phyloP scores from a whole-genome alignment of 2,797 vertebrate genomes.

The Micrastur ruficollis region DNA sequence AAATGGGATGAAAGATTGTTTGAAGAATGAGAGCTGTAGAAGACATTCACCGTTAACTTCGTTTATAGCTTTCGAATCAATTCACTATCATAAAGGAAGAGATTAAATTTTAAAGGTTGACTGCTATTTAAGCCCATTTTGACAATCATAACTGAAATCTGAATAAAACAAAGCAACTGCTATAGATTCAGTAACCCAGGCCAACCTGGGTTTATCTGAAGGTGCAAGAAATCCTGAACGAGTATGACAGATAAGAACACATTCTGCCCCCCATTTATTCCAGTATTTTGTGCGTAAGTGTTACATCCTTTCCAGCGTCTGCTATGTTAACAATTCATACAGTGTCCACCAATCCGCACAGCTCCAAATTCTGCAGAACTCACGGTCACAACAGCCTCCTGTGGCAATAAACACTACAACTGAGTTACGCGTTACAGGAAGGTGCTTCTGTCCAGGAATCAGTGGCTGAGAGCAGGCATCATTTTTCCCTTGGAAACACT shows the following conservation, averaged over 20 bases:
- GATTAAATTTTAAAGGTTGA: not conserved
- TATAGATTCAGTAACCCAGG: not conserved
- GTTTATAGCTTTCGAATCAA: not conserved
- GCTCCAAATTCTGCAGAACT: not conserved
- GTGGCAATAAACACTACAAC: not conserved
- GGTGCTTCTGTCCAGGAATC: not conserved
- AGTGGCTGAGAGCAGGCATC: not conserved
- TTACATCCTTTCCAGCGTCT: not conserved
- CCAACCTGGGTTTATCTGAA: not conserved
- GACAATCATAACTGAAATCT: fast-evolving
- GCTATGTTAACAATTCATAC: no score
- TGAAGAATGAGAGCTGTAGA: not conserved
- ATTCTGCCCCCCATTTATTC: not conserved
- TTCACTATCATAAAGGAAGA: not conserved
- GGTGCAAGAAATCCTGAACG: not conserved
- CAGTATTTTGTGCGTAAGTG: fast-evolving
- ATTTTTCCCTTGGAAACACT: not conserved
- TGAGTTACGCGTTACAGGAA: not conserved
- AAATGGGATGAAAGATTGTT: not conserved
- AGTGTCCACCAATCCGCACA: no score
- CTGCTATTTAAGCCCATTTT: not conserved
- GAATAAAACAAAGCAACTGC: not conserved
- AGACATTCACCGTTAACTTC: not conserved
- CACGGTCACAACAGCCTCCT: not conserved
- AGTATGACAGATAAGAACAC: not conserved